phyloP scores from a whole-genome alignment of 1,140 invertebrate species.

The Pogonomyrmex barbatus region DNA sequence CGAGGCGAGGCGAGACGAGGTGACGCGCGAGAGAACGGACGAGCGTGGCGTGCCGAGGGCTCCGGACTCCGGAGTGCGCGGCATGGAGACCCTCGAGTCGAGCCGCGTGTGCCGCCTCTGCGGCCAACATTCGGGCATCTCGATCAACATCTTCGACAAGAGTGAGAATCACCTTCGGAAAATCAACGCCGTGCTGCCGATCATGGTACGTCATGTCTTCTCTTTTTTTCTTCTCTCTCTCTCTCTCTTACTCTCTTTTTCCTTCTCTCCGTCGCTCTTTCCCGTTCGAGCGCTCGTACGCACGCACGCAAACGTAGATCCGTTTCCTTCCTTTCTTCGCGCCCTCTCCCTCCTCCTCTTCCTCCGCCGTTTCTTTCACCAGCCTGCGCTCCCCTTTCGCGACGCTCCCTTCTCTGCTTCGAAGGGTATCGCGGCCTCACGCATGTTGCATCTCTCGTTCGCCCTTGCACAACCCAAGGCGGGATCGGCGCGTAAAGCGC shows the following conservation, averaged over 20 bases:
- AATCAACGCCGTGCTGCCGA: constrained; percentile 83
- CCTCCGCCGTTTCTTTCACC: not conserved
- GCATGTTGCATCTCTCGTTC: not conserved
- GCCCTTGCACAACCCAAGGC: not conserved
- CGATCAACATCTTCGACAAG: constrained; percentile 82
- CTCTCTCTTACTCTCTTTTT: not conserved
- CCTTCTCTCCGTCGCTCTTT: not conserved
- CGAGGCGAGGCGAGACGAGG: not conserved
- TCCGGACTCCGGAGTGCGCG: not conserved
- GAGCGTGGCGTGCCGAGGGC: not conserved
- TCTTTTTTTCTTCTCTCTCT: not conserved
- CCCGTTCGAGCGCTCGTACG: not conserved
- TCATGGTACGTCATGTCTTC: constrained; percentile 80
- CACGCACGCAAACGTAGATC: not conserved
- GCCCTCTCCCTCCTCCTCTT: not conserved
- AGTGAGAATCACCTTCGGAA: constrained; percentile 80
- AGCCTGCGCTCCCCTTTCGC: constrained; percentile 6
- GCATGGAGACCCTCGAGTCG: constrained; percentile 83
- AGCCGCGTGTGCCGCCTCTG: constrained; percentile 83
- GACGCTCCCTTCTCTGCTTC: constrained; percentile 16
- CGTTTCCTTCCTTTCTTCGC: not conserved
- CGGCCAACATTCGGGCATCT: constrained; percentile 80
- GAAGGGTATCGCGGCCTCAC: not conserved
- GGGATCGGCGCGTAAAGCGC: not conserved
- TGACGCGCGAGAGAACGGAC: no score